Evolutionary conservation across 92 coral and sea anemone species (phyloP).

Genomic region (Hydrozoanthus gracilis): DNA sequence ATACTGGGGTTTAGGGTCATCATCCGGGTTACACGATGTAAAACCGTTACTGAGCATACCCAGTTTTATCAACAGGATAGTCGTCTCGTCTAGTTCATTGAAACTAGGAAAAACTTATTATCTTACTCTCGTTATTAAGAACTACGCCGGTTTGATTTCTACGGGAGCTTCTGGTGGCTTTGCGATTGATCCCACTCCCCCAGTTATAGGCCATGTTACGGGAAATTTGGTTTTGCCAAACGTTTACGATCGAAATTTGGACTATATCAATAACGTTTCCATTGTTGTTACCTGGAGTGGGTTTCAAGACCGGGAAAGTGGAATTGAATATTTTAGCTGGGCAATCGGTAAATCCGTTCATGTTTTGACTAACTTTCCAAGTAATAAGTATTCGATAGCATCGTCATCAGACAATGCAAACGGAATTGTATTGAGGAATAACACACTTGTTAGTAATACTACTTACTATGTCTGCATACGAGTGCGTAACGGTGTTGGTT

Average conservation of each 20-base stretch:
- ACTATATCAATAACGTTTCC: conserved; percentile 77
- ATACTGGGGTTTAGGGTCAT: conserved; percentile 83
- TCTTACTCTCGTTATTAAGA: conserved; percentile 68
- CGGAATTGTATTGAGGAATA: conserved; percentile 76
- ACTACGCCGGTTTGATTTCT: conserved; percentile 72
- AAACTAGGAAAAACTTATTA: conserved; percentile 82
- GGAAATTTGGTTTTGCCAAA: conserved; percentile 80
- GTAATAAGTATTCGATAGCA: conserved; percentile 60
- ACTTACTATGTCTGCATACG: conserved; percentile 89
- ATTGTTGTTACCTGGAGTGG: conserved; percentile 92
- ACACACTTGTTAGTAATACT: conserved; percentile 73
- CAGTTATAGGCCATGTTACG: conserved; percentile 70
- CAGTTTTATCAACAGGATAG: conserved; percentile 23
- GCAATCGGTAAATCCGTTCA: conserved; percentile 69
- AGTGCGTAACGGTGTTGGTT: conserved; percentile 91
- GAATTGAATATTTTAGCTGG: conserved; percentile 78
- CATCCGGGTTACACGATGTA: conserved; percentile 69
- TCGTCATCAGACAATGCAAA: conserved; percentile 69
- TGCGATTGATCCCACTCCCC: conserved; percentile 87
- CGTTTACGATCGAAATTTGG: conserved; percentile 79
- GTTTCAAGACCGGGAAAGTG: conserved; percentile 85
- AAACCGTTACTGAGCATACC: conserved; percentile 58
- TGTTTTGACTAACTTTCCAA: conserved; percentile 30
- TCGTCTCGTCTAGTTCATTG: conserved; percentile 55
- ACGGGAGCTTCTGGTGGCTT: conserved; percentile 81